phyloP scores from a whole-genome alignment of 2,888 invertebrate genomes.

The Nowickia ferox region DNA sequence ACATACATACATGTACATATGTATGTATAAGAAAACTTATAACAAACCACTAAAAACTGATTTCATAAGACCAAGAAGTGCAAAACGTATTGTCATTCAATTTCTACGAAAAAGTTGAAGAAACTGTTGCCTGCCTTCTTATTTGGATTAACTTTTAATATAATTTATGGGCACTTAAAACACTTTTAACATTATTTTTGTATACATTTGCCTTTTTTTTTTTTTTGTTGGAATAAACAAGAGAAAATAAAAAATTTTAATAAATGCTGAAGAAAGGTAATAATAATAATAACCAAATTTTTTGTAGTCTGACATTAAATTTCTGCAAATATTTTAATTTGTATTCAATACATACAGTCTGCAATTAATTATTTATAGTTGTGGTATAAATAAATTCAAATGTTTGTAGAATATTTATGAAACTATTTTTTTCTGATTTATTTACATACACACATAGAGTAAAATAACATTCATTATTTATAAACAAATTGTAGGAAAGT shows the following conservation, averaged over 20 bases:
- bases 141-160: slow-evolving; percentile 14
- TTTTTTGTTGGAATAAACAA: neutral
- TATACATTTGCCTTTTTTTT: neutral
- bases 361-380: slow-evolving; percentile 46
- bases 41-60: neutral
- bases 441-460: slow-evolving; percentile 15
- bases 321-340: slow-evolving; percentile 32
- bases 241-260: neutral
- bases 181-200: neutral
- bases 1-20: too few species aligned
- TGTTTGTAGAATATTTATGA: slow-evolving; percentile 33
- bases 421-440: neutral
- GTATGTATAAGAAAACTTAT: too few species aligned
- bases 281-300: too few species aligned
- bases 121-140: slow-evolving; percentile 15
- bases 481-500: slow-evolving; percentile 48
- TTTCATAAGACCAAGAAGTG: slow-evolving; percentile 28
- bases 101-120: slow-evolving; percentile 48
- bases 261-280: slow-evolving; percentile 38
- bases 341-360: slow-evolving; percentile 42
- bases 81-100: slow-evolving; percentile 19
- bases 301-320: neutral
- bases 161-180: slow-evolving; percentile 12
- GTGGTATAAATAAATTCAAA: slow-evolving; percentile 19
- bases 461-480: neutral